Evolutionary conservation across 2,888 invertebrate species (phyloP), one percentile per base, ranked within the genome.

Genomic region (Priocnemis perturbator): DNA sequence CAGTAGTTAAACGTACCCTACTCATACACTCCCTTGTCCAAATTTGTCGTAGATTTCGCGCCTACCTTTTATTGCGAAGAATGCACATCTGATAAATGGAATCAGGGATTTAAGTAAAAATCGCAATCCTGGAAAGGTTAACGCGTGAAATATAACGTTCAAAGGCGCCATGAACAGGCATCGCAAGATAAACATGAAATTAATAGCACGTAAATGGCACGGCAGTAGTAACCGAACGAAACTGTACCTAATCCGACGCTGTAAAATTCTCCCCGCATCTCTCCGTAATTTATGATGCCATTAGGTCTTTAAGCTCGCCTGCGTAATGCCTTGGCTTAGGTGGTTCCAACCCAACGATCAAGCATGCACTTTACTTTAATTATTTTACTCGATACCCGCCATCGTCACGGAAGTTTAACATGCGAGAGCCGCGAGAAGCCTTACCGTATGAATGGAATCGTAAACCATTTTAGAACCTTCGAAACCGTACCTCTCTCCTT

Each of bases 341-440:
- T 37, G 37, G 7, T 64, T n/a, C 55, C 64, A 55, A 60, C 37
- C 45, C 44, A n/a, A 47, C 64, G 21, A 60, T 60, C 55, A 45
- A 7, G 20, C 48, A 14, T 50, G 17, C 47, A 55, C 59, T 63
- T 57, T 45, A 60, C 63, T 62, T 66, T 73, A 67, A 71, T 73
- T 73, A 55, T 62, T 62, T 57, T 7, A 17, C 30, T 50, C 44
- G 7, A 20, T 26, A 57, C 47, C 20, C 64, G 56, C 55, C 37
- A 50, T 45, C 37, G 55, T 48, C 59, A 37, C 2, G 14, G 56
- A 37, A 48, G 57, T 67, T 64, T 44, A 60, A 60, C 44, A 45
- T 3, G 44, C 56, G 62, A 47, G 69, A 50, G 45, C 44, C 45
- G 4, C 20, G 60, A 19, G 30, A 21, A 58, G 55, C 71, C 20